phyloP scores from a whole-genome alignment of 2,888 invertebrate species.

The Heliconius ismenius region DNA sequence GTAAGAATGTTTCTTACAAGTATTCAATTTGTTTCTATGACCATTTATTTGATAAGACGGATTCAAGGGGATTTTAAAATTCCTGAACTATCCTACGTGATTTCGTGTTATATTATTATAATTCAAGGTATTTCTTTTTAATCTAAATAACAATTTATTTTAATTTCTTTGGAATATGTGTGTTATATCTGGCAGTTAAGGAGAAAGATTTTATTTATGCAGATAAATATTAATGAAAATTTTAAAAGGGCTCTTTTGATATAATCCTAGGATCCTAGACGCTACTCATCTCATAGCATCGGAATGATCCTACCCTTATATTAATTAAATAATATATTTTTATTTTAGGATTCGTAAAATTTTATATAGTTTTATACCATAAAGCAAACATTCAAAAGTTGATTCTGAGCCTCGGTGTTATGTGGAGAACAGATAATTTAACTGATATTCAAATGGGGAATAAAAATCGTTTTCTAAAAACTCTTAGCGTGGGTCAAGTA shows the following conservation, averaged over 20 bases:
- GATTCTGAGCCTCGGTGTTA: not conserved
- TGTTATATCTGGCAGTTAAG: too few species aligned
- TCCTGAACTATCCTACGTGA: not conserved
- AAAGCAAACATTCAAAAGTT: slow-evolving; percentile 1
- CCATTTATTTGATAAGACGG: not conserved
- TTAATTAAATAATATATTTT: not conserved
- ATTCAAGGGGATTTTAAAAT: not conserved
- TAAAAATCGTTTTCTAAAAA: slow-evolving; percentile 25
- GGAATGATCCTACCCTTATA: too few species aligned
- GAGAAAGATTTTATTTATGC: not conserved
- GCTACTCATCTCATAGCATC: too few species aligned
- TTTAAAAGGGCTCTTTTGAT: not conserved
- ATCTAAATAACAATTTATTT: too few species aligned
- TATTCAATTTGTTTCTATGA: slow-evolving; percentile 5
- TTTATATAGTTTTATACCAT: not conserved
- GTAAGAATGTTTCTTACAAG: not conserved
- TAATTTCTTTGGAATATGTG: too few species aligned
- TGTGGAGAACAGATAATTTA: slow-evolving; percentile 8
- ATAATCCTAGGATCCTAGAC: not conserved
- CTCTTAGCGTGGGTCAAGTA: not conserved
- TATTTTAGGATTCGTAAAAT: slow-evolving; percentile 2
- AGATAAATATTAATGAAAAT: not conserved
- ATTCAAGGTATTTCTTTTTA: slow-evolving; percentile 2
- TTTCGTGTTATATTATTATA: not conserved
- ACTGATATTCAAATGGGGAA: slow-evolving; percentile 3